Evolutionary conservation across 2,797 vertebrate genomes (phyloP), one percentile per base, ranked within the genome.

Genomic region (Neoniphon sammara): DNA sequence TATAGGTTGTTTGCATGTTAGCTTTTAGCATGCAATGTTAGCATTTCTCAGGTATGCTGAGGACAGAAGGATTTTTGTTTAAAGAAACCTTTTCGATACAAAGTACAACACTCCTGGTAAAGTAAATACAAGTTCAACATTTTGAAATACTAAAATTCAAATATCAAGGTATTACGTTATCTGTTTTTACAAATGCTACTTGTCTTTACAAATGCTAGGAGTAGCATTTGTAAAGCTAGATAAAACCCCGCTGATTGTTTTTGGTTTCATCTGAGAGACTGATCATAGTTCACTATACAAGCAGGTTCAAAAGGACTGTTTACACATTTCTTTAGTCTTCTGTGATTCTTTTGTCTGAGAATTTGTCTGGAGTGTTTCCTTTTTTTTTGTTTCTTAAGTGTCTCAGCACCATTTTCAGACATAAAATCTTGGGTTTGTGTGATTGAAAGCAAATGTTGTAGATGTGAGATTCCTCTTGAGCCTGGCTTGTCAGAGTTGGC

Each of bases 371-470:
- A 56, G 9, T 23, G 70, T 70, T 57, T 81, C 55, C 36, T 12
- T 72, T 74, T 73, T 74, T 74, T n/a, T 74, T n/a, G 58, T 30
- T 58, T 78, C 60, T 31, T 31, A 50, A 61, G 11, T 25, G 21
- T 12, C 47, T 15, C 61, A 57, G 18, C 44, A 62, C 17, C 14
- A 54, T 65, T 39, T 72, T 31, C 44, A 54, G 55, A 56, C 44
- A 53, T 36, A 52, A 61, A 69, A 72, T 39, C 42, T 63, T 5
- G 12, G 49, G 27, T 21, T 42, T 31, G 25, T 66, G 55, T 75
- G 77, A 77, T 50, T 64, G 63, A 57, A 85, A 82, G 57, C 66
- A 80, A 66, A 78, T 80, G 46, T 42, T 42, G 11, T 42, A 42
- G 39, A 3, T 14, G 12, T 65, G 59, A 71, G 49, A 57, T 50